phyloP scores from a whole-genome alignment of 2,113 vertebrate genomes.

The Leiothrix lutea region DNA sequence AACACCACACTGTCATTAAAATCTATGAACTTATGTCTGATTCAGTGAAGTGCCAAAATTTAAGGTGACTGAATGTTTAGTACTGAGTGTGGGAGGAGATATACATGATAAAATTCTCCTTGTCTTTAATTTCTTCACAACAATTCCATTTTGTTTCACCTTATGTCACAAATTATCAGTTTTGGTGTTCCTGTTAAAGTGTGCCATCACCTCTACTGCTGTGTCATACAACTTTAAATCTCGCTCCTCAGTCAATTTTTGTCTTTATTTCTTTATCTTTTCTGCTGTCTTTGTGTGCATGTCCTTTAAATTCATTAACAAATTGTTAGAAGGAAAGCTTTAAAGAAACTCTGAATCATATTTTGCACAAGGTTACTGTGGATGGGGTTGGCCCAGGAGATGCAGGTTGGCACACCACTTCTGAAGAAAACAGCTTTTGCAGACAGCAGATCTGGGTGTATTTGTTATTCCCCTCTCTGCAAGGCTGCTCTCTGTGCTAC shows the following conservation, averaged over 20 bases:
- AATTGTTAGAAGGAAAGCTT: background rate
- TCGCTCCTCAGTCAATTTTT: background rate
- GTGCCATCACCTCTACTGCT: background rate
- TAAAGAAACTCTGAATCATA: background rate
- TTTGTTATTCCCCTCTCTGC: background rate
- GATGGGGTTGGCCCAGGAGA: background rate
- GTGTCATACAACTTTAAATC: background rate
- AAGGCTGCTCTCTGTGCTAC: background rate
- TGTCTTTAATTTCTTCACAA: background rate
- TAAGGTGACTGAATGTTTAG: background rate
- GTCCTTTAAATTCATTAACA: background rate
- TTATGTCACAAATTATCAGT: background rate
- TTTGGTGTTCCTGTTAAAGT: background rate
- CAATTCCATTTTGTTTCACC: background rate
- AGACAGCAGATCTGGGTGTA: background rate
- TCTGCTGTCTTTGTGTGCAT: background rate
- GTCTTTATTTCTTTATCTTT: background rate
- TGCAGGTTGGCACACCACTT: accelerated
- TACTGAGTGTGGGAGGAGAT: background rate
- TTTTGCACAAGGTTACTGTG: background rate
- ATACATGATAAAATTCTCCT: background rate
- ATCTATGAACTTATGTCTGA: background rate
- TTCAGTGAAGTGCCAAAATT: background rate
- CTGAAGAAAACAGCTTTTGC: background rate
- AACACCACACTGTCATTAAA: background rate